Percentiles rank a stretch among this genome's conserved stretches.
These are phyloP conservation scores for Scaptomyza caliginosa DNA, from an alignment of 2,888 invertebrate genomes.

Conservation along the genomic window DNA sequence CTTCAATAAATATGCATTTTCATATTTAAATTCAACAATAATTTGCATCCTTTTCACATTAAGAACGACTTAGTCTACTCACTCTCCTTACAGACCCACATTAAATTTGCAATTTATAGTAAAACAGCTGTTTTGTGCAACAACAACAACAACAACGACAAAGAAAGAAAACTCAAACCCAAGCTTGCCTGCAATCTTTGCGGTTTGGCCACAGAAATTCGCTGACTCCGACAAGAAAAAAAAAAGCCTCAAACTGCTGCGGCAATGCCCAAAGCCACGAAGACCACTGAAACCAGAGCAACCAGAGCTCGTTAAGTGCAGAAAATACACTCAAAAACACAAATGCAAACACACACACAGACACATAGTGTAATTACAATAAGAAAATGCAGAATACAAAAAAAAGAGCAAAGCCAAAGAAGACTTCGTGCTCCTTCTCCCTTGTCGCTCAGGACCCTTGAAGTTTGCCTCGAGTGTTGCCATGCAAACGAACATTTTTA, in stretches of 20 bases:
- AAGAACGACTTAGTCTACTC: neutral
- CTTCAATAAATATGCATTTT: too few relatives aligned
- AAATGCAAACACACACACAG: constrained; percentile 10
- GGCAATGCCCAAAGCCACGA: constrained; percentile 30
- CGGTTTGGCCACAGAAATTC: neutral
- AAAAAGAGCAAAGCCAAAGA: constrained; percentile 40
- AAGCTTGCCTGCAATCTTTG: neutral
- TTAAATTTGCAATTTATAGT: too few relatives aligned
- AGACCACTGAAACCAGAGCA: constrained; percentile 57
- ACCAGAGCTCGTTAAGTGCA: constrained; percentile 61
- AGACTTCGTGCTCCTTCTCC: constrained; percentile 1
- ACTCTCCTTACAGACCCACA: neutral
- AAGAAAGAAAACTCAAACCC: neutral
- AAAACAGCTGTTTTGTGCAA: neutral
- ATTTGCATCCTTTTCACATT: neutral
- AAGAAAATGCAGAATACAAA: constrained; percentile 43
- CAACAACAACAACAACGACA: too few relatives aligned
- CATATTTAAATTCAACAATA: too few relatives aligned
- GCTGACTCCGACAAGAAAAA: constrained; percentile 7
- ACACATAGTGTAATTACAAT: constrained; percentile 42
- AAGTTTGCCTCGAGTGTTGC: constrained; percentile 58
- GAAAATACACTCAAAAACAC: constrained; percentile 30
- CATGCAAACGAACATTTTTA: constrained; percentile 54
- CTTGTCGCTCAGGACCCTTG: constrained; percentile 26
- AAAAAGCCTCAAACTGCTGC: constrained; percentile 13